Base-by-base conservation (phyloP, 2,113 vertebrate genomes). In the Mystacornis crossleyi region DNA sequence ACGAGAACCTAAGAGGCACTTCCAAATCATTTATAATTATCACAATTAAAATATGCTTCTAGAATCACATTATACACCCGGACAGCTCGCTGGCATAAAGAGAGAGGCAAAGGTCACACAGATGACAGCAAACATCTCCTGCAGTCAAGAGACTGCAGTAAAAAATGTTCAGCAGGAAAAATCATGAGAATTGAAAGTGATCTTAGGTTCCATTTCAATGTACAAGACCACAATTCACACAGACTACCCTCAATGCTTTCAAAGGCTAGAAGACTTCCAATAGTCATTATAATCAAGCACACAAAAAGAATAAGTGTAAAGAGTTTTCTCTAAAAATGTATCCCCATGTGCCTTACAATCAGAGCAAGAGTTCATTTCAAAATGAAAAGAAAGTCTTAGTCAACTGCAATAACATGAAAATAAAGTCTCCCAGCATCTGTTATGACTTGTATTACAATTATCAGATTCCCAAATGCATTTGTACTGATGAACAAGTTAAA, bases 381-480 rank as follows among this genome's bases (percentile, higher is more conserved):
- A 92, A 90, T 72, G 31, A 38, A 51, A 65, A 71, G 34, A 62
- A 86, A 73, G 53, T 48, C 78, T 64, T 57, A 75, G 77, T 90
- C 73, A 91, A 96, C 47, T 87, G 83, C 43, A 93, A 28, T 71
- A 93, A 94, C 50, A 91, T 20, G 48, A 90, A 95, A 97, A 95
- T 75, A 70, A 94, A 91, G 62, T 78, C 83, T 93, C 57, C 66
- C 65, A 84, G 91, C 90, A 96, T 97, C 94, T 95, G 94, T 89
- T 96, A 94, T 51, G 89, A 93, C 55, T 94, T 96, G 79, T 82
- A 60, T 69, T 92, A 90, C 81, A 92, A 89, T 83, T 89, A 89
- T 94, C 81, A 69, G 69, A 81, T 64, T 96, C 91, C 87, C 62
- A 91, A 94, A 95, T 85, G 86, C 82, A 95, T 94, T 92, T 84